Conservation (phyloP, 2,113 vertebrate genomes). For the Neogobius melanostomus region DNA sequence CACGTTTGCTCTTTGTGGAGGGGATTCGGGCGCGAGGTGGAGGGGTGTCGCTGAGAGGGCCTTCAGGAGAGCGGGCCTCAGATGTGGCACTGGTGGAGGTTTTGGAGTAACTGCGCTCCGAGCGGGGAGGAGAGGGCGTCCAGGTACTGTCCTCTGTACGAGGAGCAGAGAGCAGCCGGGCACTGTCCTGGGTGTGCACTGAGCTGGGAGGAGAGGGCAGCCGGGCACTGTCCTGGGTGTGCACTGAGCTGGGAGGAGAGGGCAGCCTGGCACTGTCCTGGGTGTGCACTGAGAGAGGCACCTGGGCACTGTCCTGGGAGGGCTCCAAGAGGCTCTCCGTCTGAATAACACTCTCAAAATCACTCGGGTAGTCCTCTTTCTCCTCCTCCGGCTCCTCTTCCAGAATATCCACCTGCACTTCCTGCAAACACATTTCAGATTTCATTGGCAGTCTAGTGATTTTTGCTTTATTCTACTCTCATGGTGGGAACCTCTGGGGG, state of each 20-base stretch:
- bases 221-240: too few species aligned
- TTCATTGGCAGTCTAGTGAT: not conserved
- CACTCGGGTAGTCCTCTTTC: constrained; percentile 61
- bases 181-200: too few species aligned
- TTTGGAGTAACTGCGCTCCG: not conserved
- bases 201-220: too few species aligned
- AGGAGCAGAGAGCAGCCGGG: too few species aligned
- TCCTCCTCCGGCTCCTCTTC: not conserved
- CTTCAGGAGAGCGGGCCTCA: not conserved
- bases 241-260: too few species aligned
- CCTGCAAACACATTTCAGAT: not conserved
- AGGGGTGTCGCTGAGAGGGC: constrained; percentile 16
- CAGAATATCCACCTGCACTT: not conserved
- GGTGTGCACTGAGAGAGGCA: not conserved
- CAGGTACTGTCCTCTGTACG: too few species aligned
- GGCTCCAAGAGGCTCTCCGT: constrained; percentile 73
- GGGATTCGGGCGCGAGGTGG: not conserved
- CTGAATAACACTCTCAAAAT: constrained; percentile 72
- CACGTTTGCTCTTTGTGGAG: not conserved
- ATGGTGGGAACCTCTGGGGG: not conserved
- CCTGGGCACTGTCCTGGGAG: constrained; percentile 39
- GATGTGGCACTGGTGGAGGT: not conserved
- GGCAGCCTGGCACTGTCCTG: not conserved
- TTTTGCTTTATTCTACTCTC: not conserved
- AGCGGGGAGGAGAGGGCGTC: not conserved